A percentile compares a stretch with the other conserved stretches of the same genome.
These are phyloP conservation scores for Melanaphis sacchari DNA, from an alignment of 1,140 invertebrate genomes.

Conservation along the genomic window DNA sequence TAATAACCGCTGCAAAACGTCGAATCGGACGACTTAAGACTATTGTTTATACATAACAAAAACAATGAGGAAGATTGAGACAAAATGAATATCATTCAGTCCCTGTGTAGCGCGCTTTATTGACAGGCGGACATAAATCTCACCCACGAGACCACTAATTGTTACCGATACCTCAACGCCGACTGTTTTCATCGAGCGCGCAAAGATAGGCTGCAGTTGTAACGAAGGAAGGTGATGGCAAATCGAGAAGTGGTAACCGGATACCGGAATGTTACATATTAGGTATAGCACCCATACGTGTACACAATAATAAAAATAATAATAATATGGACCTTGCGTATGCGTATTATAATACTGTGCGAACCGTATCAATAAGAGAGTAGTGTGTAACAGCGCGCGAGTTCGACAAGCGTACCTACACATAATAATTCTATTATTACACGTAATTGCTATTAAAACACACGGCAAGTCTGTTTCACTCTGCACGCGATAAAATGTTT, in stretches of 20 bases:
- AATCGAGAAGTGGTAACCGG: slow-evolving; percentile 8
- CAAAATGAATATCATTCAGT: neutral
- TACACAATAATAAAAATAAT: neutral
- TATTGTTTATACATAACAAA: neutral
- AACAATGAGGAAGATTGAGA: neutral
- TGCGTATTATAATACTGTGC: neutral
- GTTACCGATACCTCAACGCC: neutral
- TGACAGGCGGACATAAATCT: slow-evolving; percentile 24
- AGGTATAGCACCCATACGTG: neutral
- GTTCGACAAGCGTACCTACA: neutral
- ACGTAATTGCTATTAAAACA: slow-evolving; percentile 56
- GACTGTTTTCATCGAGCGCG: neutral
- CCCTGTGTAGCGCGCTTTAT: neutral
- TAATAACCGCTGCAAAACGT: neutral
- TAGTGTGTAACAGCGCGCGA: neutral
- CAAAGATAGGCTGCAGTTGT: neutral
- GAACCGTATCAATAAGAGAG: slow-evolving; percentile 25
- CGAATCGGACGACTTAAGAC: neutral
- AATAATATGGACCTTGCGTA: neutral
- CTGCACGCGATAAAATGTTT: slow-evolving; percentile 5
- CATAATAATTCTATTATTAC: slow-evolving; percentile 54
- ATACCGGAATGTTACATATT: slow-evolving; percentile 13
- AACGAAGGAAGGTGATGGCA: neutral
- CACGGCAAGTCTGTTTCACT: neutral
- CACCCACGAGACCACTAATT: slow-evolving; percentile 46